Evolutionary conservation across 2,113 vertebrate species (phyloP).

Genomic region (Neoarius graeffei): DNA sequence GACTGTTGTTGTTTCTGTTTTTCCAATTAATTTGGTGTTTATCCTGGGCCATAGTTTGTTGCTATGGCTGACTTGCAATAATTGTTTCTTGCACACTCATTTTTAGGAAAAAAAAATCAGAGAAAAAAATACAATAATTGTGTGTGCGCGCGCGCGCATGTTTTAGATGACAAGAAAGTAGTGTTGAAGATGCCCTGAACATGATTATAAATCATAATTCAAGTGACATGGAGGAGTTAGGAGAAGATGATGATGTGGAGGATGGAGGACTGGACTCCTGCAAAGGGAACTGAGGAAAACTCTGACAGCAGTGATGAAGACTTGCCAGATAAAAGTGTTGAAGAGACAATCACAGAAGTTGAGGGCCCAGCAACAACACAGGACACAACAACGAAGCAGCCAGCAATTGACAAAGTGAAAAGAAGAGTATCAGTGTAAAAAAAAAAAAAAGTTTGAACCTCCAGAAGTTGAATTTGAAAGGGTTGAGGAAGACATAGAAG

Average conservation of each 20-base stretch:
- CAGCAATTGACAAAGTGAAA: not conserved
- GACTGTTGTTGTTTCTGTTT: too few relatives aligned
- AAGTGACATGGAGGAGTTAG: constrained; percentile 32
- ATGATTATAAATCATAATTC: constrained; percentile 33
- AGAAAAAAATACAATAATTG: too few relatives aligned
- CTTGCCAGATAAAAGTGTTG: not conserved
- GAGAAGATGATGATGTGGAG: constrained; percentile 17
- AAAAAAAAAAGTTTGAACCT: not conserved
- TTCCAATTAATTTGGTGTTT: too few relatives aligned
- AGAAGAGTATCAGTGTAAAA: not conserved
- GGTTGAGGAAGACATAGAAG: not conserved
- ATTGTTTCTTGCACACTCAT: too few relatives aligned
- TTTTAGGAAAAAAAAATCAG: too few relatives aligned
- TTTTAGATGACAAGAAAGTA: not conserved
- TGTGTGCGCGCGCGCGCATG: not conserved
- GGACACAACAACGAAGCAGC: not conserved
- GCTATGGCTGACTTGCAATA: too few relatives aligned
- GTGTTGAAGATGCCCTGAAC: not conserved
- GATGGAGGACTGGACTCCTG: constrained; percentile 24
- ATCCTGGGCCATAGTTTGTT: too few relatives aligned
- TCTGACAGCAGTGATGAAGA: constrained; percentile 28
- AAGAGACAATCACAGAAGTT: not conserved
- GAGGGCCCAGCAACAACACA: not conserved
- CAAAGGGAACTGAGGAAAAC: not conserved
- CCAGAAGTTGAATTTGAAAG: too few relatives aligned